Evolutionary conservation across 1,140 invertebrate species (phyloP).

Genomic region (Bombyx mandarina): DNA sequence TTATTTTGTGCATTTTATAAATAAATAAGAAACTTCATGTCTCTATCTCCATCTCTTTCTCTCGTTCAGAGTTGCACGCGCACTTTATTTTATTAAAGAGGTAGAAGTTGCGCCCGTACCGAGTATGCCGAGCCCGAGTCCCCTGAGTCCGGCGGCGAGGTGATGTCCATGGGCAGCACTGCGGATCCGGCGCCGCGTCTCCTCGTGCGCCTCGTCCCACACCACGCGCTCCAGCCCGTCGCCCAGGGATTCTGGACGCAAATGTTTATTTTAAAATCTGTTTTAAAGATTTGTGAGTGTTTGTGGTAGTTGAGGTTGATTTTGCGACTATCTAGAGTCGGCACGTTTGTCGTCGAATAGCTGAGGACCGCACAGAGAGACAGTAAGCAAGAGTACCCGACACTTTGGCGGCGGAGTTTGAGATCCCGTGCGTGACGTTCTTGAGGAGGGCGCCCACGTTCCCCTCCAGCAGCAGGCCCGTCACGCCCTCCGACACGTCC

Average conservation of each 20-base stretch:
- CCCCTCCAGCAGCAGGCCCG: conserved; percentile 92
- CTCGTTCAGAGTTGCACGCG: too few species aligned
- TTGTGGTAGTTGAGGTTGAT: too few species aligned
- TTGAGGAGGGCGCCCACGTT: conserved; percentile 91
- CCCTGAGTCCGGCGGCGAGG: conserved; percentile 91
- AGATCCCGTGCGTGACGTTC: conserved; percentile 97
- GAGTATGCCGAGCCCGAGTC: conserved; percentile 92
- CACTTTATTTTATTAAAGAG: too few species aligned
- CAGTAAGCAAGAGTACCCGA: conserved; percentile 54
- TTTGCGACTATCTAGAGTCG: too few species aligned
- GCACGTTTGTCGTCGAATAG: too few species aligned
- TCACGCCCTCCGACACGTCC: conserved; percentile 95
- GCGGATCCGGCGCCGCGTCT: conserved; percentile 85
- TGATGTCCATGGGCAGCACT: conserved; percentile 80
- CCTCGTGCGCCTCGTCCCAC: conserved; percentile 91
- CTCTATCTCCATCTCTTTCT: too few species aligned
- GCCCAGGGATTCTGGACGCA: conserved; percentile 83
- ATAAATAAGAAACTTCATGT: too few species aligned
- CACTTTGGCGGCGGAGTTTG: conserved; percentile 97
- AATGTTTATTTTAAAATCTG: background rate
- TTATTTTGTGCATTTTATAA: too few species aligned
- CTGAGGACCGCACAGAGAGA: too few species aligned
- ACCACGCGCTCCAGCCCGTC: conserved; percentile 92
- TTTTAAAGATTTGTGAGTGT: too few species aligned
- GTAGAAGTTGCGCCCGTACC: conserved; percentile 62